A percentile compares a stretch with the other conserved stretches of the same genome.
Conservation (phyloP, 2,888 invertebrate genomes). For the Phytoseiulus persimilis region DNA sequence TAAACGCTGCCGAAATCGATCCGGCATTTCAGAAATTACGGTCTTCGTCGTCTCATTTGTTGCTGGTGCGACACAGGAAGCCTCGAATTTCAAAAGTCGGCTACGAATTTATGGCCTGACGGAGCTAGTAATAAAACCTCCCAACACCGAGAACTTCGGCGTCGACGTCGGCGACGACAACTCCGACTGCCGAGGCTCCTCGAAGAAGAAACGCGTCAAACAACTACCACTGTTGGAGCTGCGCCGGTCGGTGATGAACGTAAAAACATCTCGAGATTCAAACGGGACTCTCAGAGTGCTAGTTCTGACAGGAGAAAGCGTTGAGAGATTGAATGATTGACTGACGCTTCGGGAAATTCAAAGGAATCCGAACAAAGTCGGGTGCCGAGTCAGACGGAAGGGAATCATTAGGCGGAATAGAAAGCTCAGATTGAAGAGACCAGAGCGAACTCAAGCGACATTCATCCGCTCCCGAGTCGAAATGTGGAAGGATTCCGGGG, state of each 20-base stretch:
- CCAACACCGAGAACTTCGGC: not conserved
- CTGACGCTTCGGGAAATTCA: not conserved
- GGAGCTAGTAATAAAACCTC: not conserved
- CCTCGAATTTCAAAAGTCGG: not conserved
- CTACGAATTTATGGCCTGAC: not conserved
- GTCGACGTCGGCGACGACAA: not conserved
- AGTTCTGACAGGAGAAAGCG: not conserved
- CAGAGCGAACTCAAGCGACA: too few relatives aligned
- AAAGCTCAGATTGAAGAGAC: too few relatives aligned
- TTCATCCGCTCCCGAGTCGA: too few relatives aligned
- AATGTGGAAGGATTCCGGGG: too few relatives aligned
- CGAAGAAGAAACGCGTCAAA: not conserved
- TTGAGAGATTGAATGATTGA: not conserved
- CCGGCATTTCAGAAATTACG: not conserved
- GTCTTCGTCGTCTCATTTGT: not conserved
- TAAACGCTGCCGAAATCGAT: not conserved
- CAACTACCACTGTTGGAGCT: not conserved
- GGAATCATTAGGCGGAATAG: too few relatives aligned
- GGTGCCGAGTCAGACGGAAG: too few relatives aligned
- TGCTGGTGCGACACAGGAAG: not conserved
- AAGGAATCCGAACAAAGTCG: too few relatives aligned
- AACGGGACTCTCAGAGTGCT: not conserved
- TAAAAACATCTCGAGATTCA: not conserved
- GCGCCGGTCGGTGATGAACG: not conserved
- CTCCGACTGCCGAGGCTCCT: not conserved